Base-by-base conservation (phyloP, 2,888 invertebrate genomes). In the Aspidapion aeneum region DNA sequence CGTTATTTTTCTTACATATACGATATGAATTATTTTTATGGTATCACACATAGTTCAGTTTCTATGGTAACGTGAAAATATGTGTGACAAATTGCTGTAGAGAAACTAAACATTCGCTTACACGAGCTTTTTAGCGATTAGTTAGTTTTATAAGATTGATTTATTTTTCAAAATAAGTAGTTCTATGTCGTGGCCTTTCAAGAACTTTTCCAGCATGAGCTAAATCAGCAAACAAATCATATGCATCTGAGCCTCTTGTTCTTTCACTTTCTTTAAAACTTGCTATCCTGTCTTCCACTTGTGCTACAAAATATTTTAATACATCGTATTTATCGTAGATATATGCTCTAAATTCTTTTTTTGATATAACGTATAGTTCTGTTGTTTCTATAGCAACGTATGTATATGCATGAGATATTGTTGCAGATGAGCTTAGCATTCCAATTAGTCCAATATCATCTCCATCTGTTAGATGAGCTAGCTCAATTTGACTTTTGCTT, bases 251-350 rank as follows among this genome's bases (percentile, higher is more conserved):
- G 7, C 58, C 35, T 9, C 65, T 65, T 1, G 65, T 20, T 19
- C 51, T 58, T 9, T 66, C 64, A 12, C 66, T 65, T 21, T 66
- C 66, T 18, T 35, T 21, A 2, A 64, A 57, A 50, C 66, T 64
- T 1, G 35, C 18, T 18, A 68, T 17, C 80, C 74, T 57, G 74
- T 73, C 1, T 59, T 68, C 68, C 21, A 35, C 21, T 21, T 60
- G 58, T 17, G 21, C 18, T 1, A 16, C 17, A 19, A 83, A 74
- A 16, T 78, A 77, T 17, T 77, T 74, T 21, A 74, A 73, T 21
- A 83, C 65, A 19, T 76, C 74, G 2, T 75, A 70, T 63, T 81
- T 74, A 0, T 75, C 70, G 49, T 72, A 66, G 49, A 82, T 69
- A 50, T 71, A 66, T 21, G 66, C 63, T 35, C 68, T 64, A 16